These are phyloP conservation scores for Crambe crambe DNA, from an alignment of 37 sponge, comb jelly and placozoan species.

Conservation along the genomic window DNA sequence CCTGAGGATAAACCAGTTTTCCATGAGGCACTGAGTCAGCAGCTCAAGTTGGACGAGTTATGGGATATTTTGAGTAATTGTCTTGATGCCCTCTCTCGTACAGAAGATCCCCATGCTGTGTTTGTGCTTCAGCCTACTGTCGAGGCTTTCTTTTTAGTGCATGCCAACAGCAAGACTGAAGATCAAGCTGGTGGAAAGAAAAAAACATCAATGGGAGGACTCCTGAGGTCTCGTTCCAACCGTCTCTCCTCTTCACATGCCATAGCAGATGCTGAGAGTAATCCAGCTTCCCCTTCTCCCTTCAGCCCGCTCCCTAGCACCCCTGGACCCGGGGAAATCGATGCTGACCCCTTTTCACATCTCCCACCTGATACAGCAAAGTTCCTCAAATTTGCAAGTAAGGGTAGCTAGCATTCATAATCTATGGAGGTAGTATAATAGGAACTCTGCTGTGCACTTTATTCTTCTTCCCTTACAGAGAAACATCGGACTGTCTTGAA, in stretches of 20 bases:
- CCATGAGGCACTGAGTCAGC: slow-evolving; percentile 62
- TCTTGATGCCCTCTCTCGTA: slow-evolving; percentile 78
- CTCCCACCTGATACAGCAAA: slow-evolving; percentile 82
- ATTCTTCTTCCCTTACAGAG: slow-evolving; percentile 51
- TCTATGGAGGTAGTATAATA: not conserved
- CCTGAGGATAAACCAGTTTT: slow-evolving; percentile 5
- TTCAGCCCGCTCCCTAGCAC: slow-evolving; percentile 58
- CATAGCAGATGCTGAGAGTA: slow-evolving; percentile 43
- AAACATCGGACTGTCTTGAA: slow-evolving; percentile 93
- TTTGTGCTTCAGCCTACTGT: slow-evolving; percentile 94
- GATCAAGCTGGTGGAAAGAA: slow-evolving; percentile 8
- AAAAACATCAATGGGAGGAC: not conserved
- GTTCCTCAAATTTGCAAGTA: slow-evolving; percentile 96
- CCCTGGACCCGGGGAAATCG: slow-evolving; percentile 33
- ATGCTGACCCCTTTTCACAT: slow-evolving; percentile 54
- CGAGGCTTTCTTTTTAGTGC: slow-evolving; percentile 98
- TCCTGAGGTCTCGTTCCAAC: not conserved
- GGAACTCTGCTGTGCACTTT: not conserved
- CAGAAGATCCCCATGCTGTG: slow-evolving; percentile 94
- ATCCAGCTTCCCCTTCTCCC: slow-evolving; percentile 14
- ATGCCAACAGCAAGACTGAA: slow-evolving; percentile 60
- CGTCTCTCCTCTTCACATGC: slow-evolving; percentile 47
- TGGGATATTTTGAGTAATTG: slow-evolving; percentile 89
- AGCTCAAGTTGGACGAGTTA: slow-evolving; percentile 83
- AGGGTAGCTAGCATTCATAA: not conserved